Base-by-base conservation (phyloP, 2,797 vertebrate genomes). In the Siniperca undulata region DNA sequence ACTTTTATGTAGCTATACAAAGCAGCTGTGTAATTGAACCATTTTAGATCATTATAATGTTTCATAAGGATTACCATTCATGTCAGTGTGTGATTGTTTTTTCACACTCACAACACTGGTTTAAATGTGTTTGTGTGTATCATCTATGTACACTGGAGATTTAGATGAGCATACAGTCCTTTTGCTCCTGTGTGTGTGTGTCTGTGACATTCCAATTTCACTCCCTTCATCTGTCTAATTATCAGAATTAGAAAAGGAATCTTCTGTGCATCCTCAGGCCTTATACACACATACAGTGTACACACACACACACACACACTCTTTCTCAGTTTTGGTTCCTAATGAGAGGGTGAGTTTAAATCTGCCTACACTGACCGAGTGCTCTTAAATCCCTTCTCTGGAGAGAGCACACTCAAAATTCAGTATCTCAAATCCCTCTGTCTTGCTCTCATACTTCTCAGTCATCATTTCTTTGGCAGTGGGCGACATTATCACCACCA, bases 341-440 rank as follows among this genome's bases (percentile, higher is more conserved):
- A 84, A 79, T 89, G 67, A 84, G 71, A 76, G 77, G 30, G 56
- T 91, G 78, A 91, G 77, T 90, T 59, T 80, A 77, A 83, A 69
- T 81, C 87, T 70, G 68, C 74, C 68, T 66, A 78, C 81, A 80
- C 71, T 78, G 69, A 60, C 84, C 78, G 48, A 14, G 70, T 86
- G 77, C 68, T 79, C 64, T 48, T 74, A 60, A 66, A 88, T 67
- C 62, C 52, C 38, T 0, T 42, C 27, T 61, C 64, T 22, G 11
- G 19, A 46, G 66, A 44, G 62, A 59, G n/a, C 42, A 67, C 68
- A 73, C 73, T 83, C 48, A 52, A n/a, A 55, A 27, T 48, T 40
- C 61, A 70, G 59, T 20, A 36, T 81, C 53, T 82, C 56, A 65
- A 67, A 34, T 78, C 59, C 68, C 17, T n/a, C 13, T 24, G 46